Base-by-base conservation (phyloP, 2,888 invertebrate genomes). In the Morpho helenor region DNA sequence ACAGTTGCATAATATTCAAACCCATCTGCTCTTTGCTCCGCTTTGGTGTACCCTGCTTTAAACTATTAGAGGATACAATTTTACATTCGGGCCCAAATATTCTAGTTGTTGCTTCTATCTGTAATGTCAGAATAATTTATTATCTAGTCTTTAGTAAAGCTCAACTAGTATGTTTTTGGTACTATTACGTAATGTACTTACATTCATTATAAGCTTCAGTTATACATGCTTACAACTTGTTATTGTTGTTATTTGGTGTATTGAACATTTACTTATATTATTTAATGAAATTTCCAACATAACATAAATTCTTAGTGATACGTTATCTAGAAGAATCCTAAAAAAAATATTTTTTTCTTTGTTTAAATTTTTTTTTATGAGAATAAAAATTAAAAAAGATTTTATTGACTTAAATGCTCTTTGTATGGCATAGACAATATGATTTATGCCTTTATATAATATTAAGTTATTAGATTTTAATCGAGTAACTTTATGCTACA, bases 111-210 rank as follows among this genome's bases (percentile, higher is more conserved):
- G 31, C 41, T 44, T 31, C 23, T 52, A 52, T 42, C 52, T 60
- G 55, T 60, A 52, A 56, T 56, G 59, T 56, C 54, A 60, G 52
- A 63, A 63, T 72, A 65, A 67, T 67, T 77, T 79, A 76, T 80
- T 79, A 71, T 80, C 87, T 88, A 88, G 87, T 88, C 87, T 84
- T 79, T 80, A 80, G 77, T 77, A 79, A 81, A 79, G 85, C 86
- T 87, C 86, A 87, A 85, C 71, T 67, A 67, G 65, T 66, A 56
- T 57, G 59, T 60, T 58, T 58, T 60, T 61, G 59, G 61, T 63
- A 61, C 60, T 65, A 61, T 52, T 46, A 46, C 39, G 10, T 45
- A 45, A 45, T 49, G 62, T 62, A 62, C 56, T 62, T 62, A 61
- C 31, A 59, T 39, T 41, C 46, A 58, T 52, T 52, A 52, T 53